Evolutionary conservation across 2,888 invertebrate genomes (phyloP), one percentile per base, ranked within the genome.

Genomic region (Metalampra italica): DNA sequence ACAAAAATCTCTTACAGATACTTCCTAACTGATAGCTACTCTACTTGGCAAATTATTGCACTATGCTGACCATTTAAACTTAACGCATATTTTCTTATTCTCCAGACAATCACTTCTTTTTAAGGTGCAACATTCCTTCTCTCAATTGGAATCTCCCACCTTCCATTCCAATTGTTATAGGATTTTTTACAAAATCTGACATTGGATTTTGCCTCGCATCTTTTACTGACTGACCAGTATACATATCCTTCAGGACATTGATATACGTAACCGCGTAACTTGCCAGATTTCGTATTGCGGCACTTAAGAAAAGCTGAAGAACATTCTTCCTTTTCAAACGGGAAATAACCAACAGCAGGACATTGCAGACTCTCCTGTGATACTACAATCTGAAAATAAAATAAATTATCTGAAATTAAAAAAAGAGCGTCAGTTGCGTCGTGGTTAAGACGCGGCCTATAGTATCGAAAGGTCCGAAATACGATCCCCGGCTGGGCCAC

Each of bases 151-250:
- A 92, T 82, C 61, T 91, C 90, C 87, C 91, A 90, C 73, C 91
- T 78, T 46, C 78, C 84, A 37, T 56, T 69, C 90, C 90, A 90
- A 44, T 76, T 36, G 14, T 43, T 67, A 22, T 65, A 63, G 13
- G 84, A 74, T 44, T 78, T 75, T 53, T 82, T 82, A 47, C 95
- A 96, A 66, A 91, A 91, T 48, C 90, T 88, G 45, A 95, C 78
- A 66, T 91, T 91, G 41, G 87, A 80, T 0, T 86, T 82, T 40
- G 91, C 90, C 78, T 96, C 96, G 71, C 96, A 96, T 66, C 93
- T 90, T 75, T 93, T 92, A 61, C 95, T 95, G 3, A 94, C 91
- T 40, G 93, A 91, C 95, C 95, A 96, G 71, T 93, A 96, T 4
- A 93, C 90, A 62, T 92, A 95, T 40, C 93, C 93, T 62, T 92